Base-by-base conservation (phyloP, 2,113 vertebrate genomes). In the Orientallactaga bullata region DNA sequence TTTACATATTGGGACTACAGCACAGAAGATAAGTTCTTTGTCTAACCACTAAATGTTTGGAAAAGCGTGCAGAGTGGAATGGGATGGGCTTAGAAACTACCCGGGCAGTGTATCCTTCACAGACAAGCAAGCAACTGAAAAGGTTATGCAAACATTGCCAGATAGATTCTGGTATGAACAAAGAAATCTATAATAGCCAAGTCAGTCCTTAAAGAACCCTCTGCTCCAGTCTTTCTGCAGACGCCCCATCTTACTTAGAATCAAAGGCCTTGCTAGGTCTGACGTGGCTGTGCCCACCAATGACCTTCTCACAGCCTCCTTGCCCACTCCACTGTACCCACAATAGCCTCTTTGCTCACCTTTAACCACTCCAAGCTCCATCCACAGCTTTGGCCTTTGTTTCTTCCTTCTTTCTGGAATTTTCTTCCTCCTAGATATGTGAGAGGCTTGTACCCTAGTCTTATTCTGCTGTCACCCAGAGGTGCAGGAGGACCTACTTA, bases 111-210 rank as follows among this genome's bases (percentile, higher is more conserved):
- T 15, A 61, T 66, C 30, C 58, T 86, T n/a, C 74, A 88, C 0
- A 79, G 7, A 28, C 66, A 84, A 30, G 20, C 61, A 17, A 91
- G 35, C 42, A 35, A 80, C n/a, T 60, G n/a, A 65, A 89, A 96
- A 77, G 3, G 17, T 4, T 82, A 82, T 32, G 63, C 7, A 73
- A 82, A 81, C 23, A 65, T 69, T 68, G 10, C 76, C 61, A 76
- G 79, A 77, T 30, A 76, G 37, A 85, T 84, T 95, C 79, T 76
- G 37, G 35, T 71, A 89, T 61, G 17, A 51, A 66, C 82, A 85
- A 69, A 47, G 60, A 18, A 51, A 60, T 71, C 28, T 79, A 24
- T 55, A 24, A 76, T 17, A 87, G 12, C 9, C 21, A 83, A 42
- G 32, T 74, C 76, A 87, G 12, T 66, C 24, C 55, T 89, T 85